These are phyloP conservation scores for Scortum barcoo DNA, from an alignment of 2,113 vertebrate genomes.

Conservation along the genomic window DNA sequence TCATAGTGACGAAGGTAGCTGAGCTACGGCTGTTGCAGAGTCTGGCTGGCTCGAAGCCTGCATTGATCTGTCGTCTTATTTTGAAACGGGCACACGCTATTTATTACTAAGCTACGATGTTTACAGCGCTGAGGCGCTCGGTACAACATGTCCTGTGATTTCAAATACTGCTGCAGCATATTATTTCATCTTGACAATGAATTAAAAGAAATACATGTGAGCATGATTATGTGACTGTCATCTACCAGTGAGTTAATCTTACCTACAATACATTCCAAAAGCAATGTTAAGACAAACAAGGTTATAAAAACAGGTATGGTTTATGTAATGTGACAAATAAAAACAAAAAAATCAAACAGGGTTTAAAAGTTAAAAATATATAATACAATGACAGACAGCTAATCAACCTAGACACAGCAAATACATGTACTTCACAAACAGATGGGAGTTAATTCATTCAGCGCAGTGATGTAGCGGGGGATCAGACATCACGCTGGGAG, in stretches of 20 bases:
- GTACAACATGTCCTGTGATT: slow-evolving; percentile 31
- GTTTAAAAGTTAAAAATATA: slow-evolving; percentile 35
- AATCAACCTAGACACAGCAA: slow-evolving; percentile 55
- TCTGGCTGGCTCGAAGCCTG: slow-evolving; percentile 32
- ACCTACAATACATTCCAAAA: slow-evolving; percentile 22
- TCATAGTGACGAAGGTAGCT: slow-evolving; percentile 70
- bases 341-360: slow-evolving; percentile 27
- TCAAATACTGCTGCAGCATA: slow-evolving; percentile 16
- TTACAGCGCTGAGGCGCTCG: neutral
- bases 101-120: slow-evolving; percentile 30
- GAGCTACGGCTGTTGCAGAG: slow-evolving; percentile 36
- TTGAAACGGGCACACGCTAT: neutral
- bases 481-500: slow-evolving; percentile 54
- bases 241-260: slow-evolving; percentile 46
- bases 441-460: slow-evolving; percentile 74
- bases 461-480: slow-evolving; percentile 48
- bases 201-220: slow-evolving; percentile 38
- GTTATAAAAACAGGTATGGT: slow-evolving; percentile 26
- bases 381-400: slow-evolving; percentile 59
- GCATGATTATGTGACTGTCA: slow-evolving; percentile 20
- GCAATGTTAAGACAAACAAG: slow-evolving; percentile 58
- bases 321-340: slow-evolving; percentile 20
- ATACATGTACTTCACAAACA: slow-evolving; percentile 58
- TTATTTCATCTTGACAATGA: slow-evolving; percentile 17
- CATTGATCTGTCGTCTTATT: slow-evolving; percentile 30